phyloP scores from a whole-genome alignment of 2,888 invertebrate genomes.

The Clitarchus hookeri region DNA sequence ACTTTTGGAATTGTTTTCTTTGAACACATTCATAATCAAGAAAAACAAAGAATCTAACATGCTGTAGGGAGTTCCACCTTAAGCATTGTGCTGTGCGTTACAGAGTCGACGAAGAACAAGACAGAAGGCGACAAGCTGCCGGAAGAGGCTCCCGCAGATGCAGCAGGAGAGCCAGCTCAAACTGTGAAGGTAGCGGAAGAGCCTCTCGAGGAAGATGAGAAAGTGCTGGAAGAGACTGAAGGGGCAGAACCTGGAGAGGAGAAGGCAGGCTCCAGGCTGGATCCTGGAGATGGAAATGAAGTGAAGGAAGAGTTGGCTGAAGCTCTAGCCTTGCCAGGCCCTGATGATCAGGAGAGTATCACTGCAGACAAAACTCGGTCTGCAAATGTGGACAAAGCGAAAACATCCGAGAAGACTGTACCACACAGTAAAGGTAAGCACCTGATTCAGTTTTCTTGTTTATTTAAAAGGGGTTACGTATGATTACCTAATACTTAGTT shows the following conservation, averaged over 20 bases:
- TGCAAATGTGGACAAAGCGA: too few species aligned
- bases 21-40: too few species aligned
- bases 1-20: too few species aligned
- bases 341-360: neutral
- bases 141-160: conserved; percentile 24
- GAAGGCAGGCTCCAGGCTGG: neutral
- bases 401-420: too few species aligned
- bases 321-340: conserved; percentile 8
- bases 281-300: conserved; percentile 3
- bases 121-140: conserved; percentile 41
- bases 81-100: neutral
- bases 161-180: conserved; percentile 51
- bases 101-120: conserved; percentile 46
- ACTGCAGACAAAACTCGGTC: neutral
- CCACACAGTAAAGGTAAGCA: too few species aligned
- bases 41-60: too few species aligned
- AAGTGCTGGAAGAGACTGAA: conserved; percentile 47
- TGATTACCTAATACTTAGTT: too few species aligned
- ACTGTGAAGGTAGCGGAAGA: conserved; percentile 46
- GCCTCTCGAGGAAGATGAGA: conserved; percentile 41
- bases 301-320: neutral
- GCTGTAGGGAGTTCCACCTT: neutral
- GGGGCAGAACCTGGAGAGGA: conserved; percentile 45
- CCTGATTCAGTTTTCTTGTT: neutral
- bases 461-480: neutral